These are phyloP conservation scores for Pogoniulus pusillus DNA, from an alignment of 2,797 vertebrate species.

Conservation along the genomic window DNA sequence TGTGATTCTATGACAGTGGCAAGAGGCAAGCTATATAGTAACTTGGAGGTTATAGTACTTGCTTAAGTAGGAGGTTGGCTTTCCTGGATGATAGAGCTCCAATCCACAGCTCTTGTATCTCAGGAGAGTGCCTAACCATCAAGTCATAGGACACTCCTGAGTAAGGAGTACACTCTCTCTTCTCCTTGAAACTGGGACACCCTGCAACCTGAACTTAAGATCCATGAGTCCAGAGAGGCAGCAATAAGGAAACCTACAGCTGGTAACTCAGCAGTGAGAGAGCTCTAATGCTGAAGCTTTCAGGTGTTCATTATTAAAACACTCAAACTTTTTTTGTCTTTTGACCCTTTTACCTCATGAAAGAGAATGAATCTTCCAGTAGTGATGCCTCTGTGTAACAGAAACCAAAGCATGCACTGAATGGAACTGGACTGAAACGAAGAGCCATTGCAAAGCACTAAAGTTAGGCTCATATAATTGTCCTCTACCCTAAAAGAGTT, in stretches of 20 bases:
- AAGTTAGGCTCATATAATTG: background rate
- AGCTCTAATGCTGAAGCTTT: constrained; percentile 11
- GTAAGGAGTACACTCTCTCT: background rate
- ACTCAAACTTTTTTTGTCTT: background rate
- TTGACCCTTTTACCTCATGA: constrained; percentile 13
- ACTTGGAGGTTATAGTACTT: background rate
- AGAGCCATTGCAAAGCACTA: background rate
- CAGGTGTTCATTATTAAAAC: background rate
- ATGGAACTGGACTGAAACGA: background rate
- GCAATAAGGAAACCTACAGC: background rate
- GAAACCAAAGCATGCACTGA: background rate
- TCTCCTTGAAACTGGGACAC: background rate
- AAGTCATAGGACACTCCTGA: background rate
- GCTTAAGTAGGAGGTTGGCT: background rate
- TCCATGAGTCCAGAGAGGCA: background rate
- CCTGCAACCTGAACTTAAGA: background rate
- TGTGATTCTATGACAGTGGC: background rate
- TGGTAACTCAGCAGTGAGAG: background rate
- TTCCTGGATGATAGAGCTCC: background rate
- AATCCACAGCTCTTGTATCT: background rate
- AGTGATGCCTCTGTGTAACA: background rate
- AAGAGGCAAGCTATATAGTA: fast-evolving
- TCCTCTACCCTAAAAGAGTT: background rate
- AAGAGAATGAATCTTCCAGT: background rate
- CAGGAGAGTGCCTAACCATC: background rate